Conservation (phyloP, 2,888 invertebrate species). For the Idaea dimidiata region DNA sequence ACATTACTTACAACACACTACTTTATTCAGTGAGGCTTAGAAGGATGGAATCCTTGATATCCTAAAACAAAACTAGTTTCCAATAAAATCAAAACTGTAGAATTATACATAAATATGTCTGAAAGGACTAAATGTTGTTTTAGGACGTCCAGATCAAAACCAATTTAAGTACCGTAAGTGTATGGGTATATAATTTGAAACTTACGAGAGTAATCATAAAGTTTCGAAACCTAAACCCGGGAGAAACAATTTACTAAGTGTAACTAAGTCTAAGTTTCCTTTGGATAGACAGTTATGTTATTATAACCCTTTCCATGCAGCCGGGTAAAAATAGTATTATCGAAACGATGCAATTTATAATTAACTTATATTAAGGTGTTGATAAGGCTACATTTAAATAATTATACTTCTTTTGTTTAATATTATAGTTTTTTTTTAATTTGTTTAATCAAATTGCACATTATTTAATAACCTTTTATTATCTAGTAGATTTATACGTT, state of each 20-base stretch:
- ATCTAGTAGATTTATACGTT: too few relatives aligned
- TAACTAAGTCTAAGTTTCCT: constrained; percentile 51
- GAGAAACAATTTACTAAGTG: constrained; percentile 52
- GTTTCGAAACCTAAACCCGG: constrained; percentile 42
- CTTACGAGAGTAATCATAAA: constrained; percentile 52
- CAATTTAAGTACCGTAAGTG: constrained; percentile 20
- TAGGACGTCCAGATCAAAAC: constrained; percentile 27
- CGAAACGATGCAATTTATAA: constrained; percentile 32
- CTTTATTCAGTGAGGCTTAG: too few relatives aligned
- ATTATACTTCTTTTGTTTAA: background rate
- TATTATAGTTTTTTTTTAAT: background rate
- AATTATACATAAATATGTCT: background rate
- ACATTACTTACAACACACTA: too few relatives aligned
- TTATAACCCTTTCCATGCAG: too few relatives aligned
- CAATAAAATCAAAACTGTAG: background rate
- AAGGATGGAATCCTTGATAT: too few relatives aligned
- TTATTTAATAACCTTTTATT: too few relatives aligned
- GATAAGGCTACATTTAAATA: background rate
- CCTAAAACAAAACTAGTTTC: too few relatives aligned
- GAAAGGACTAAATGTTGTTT: constrained; percentile 20
- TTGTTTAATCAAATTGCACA: too few relatives aligned
- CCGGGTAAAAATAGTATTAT: constrained; percentile 47
- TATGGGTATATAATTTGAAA: constrained; percentile 27
- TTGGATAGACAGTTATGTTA: constrained; percentile 46
- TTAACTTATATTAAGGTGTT: constrained; percentile 25